Conservation (phyloP, 2,797 vertebrate species). For the Syncerus caffer region DNA sequence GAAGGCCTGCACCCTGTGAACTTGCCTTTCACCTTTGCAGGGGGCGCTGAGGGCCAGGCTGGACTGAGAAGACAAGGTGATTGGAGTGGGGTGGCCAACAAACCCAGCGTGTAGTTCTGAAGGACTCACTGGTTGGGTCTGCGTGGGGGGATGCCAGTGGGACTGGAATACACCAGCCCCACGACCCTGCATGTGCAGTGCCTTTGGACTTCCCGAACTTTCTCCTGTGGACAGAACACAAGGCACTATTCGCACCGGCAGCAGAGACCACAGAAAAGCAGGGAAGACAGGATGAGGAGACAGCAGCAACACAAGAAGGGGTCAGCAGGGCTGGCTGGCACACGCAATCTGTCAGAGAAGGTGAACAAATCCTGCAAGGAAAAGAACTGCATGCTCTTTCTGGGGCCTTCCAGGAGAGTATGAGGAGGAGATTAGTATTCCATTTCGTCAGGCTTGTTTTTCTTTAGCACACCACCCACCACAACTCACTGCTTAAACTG, state of each 20-base stretch:
- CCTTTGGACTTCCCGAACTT: background rate
- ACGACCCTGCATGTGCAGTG: background rate
- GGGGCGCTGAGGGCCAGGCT: background rate
- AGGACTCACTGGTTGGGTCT: background rate
- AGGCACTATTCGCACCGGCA: background rate
- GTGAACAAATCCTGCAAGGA: background rate
- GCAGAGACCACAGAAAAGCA: constrained; percentile 19
- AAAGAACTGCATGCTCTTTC: constrained; percentile 15
- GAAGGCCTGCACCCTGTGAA: constrained; percentile 70
- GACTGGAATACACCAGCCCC: background rate
- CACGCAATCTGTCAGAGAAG: background rate
- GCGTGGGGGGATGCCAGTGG: background rate
- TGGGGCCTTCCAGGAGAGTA: background rate
- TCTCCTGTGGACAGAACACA: background rate
- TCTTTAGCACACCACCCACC: constrained; percentile 40
- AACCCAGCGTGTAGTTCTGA: background rate
- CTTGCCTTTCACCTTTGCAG: constrained; percentile 63
- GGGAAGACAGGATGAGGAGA: background rate
- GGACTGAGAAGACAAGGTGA: background rate
- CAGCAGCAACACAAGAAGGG: background rate
- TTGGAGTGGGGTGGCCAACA: background rate
- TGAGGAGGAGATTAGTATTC: constrained; percentile 16
- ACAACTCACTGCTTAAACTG: constrained; percentile 19
- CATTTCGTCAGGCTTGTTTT: constrained; percentile 7
- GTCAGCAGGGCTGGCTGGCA: background rate